phyloP scores from a whole-genome alignment of 2,113 vertebrate species.

The Donacobius atricapilla region DNA sequence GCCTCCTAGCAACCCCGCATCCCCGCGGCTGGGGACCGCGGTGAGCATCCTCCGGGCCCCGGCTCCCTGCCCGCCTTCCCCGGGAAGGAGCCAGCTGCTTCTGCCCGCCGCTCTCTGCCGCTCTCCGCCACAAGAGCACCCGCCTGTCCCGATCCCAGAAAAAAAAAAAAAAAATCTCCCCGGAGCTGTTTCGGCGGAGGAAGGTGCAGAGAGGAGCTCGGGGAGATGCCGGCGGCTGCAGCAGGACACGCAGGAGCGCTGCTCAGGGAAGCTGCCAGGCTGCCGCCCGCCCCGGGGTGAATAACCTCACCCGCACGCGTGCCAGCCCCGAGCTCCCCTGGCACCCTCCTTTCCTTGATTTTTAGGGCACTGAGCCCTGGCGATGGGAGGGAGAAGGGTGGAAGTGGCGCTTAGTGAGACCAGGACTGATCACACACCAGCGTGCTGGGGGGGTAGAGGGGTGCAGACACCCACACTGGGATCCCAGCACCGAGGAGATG shows the following conservation, averaged over 20 bases:
- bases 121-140: not conserved
- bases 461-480: not conserved
- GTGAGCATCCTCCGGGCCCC: constrained; percentile 25
- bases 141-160: not conserved
- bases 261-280: not conserved
- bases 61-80: not conserved
- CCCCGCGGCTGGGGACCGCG: not conserved
- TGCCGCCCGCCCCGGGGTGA: not conserved
- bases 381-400: not conserved
- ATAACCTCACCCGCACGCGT: not conserved
- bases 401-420: not conserved
- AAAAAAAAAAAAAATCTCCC: not conserved
- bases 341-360: not conserved
- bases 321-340: not conserved
- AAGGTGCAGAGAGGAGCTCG: not conserved
- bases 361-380: not conserved
- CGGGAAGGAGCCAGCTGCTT: not conserved
- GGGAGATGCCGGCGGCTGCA: not conserved
- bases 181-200: not conserved
- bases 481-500: accelerated
- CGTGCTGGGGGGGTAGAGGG: accelerated
- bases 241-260: not conserved
- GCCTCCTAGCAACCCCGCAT: constrained; percentile 70
- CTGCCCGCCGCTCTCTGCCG: not conserved
- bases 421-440: accelerated